Percentiles rank a stretch among this genome's conserved stretches.
Evolutionary conservation across 2,888 invertebrate genomes (phyloP).

Genomic region (Drosophila subquinaria): DNA sequence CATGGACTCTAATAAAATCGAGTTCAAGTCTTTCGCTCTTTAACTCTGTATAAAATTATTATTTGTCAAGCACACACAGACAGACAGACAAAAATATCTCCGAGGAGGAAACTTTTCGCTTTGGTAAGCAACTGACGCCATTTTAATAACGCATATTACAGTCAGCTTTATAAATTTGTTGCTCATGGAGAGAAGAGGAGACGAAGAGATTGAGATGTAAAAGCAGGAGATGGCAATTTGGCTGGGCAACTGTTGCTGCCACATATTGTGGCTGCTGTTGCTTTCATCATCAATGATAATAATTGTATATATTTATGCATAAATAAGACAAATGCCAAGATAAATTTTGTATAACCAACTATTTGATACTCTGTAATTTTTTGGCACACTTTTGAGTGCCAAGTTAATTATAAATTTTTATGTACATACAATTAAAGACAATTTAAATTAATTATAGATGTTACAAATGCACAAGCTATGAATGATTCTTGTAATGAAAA

Average conservation of each 20-base stretch:
- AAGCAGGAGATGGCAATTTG: constrained; percentile 19
- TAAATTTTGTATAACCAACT: not conserved
- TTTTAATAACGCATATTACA: constrained; percentile 78
- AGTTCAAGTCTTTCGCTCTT: not conserved
- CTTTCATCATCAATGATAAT: constrained; percentile 37
- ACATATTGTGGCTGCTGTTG: constrained; percentile 61
- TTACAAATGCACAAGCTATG: too few species aligned
- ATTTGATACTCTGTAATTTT: not conserved
- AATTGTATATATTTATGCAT: constrained; percentile 34
- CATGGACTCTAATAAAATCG: not conserved
- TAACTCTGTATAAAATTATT: constrained; percentile 7
- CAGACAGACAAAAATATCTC: not conserved
- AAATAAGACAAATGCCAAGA: constrained; percentile 5
- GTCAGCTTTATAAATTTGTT: constrained; percentile 66
- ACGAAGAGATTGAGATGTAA: not conserved
- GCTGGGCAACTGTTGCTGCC: constrained; percentile 73
- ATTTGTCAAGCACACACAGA: constrained; percentile 22
- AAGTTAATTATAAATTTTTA: not conserved
- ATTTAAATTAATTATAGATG: not conserved
- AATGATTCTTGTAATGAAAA: too few species aligned
- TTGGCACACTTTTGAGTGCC: not conserved
- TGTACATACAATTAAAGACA: not conserved
- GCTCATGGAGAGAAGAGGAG: not conserved
- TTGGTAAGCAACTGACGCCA: constrained; percentile 76
- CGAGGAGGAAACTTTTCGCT: constrained; percentile 51